These are phyloP conservation scores for Pandemis heparana DNA, from an alignment of 2,888 invertebrate species.

Conservation along the genomic window DNA sequence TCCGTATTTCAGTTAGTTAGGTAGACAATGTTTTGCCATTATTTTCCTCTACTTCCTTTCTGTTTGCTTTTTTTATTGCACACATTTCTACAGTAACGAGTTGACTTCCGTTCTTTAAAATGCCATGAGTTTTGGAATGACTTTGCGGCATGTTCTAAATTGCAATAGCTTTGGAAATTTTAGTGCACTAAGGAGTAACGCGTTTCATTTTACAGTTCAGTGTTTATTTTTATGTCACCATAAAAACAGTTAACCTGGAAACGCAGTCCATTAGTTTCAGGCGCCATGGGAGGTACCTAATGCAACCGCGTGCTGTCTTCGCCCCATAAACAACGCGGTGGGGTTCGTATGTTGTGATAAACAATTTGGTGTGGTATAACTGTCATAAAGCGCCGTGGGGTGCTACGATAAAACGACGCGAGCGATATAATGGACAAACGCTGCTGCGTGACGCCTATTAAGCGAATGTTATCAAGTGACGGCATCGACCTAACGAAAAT, in stretches of 20 bases:
- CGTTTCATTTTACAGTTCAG: not conserved
- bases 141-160: not conserved
- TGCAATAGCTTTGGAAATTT: not conserved
- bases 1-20: slow-evolving; percentile 2
- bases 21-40: slow-evolving; percentile 1
- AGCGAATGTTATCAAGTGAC: slow-evolving; percentile 18
- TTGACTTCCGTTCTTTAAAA: not conserved
- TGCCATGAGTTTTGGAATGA: not conserved
- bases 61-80: slow-evolving; percentile 2
- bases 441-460: slow-evolving; percentile 17
- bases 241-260: slow-evolving; percentile 20
- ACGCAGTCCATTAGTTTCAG: slow-evolving; percentile 22
- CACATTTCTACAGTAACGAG: not conserved
- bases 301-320: slow-evolving; percentile 22
- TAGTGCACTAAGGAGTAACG: not conserved
- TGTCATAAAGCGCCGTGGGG: slow-evolving; percentile 33
- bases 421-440: slow-evolving; percentile 17
- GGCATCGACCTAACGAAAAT: slow-evolving; percentile 1
- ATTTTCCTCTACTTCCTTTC: not conserved
- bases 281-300: slow-evolving; percentile 15
- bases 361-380: slow-evolving; percentile 29
- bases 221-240: not conserved
- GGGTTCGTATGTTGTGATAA: slow-evolving; percentile 22
- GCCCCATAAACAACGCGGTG: slow-evolving; percentile 18
- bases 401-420: slow-evolving; percentile 25